Base-by-base conservation (phyloP, 1,140 invertebrate species). In the Neocloeon triangulifer region DNA sequence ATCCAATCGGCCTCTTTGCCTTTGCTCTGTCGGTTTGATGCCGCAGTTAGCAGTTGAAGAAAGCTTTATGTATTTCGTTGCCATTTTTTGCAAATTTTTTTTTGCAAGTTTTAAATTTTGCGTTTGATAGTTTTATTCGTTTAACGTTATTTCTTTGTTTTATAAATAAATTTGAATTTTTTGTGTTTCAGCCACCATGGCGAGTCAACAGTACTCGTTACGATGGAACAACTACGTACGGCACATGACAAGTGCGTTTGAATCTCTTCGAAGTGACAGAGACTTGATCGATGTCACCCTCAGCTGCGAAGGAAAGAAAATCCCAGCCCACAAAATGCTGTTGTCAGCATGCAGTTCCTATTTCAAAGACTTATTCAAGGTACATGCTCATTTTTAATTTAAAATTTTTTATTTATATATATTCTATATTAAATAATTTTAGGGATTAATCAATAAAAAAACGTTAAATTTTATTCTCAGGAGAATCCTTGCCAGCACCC, bases 401-500 rank as follows among this genome's bases (percentile, higher is more conserved):
- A 19, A n/a, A n/a, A n/a, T n/a, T n/a, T n/a, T 37, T 26, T 13
- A n/a, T 2, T 20, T 4, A n/a, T 6, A 12, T 5, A n/a, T 9
- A 39, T 34, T 12, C 27, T 34, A 29, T 29, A 13, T 8, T 15
- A 31, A 19, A 19, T n/a, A 8, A 6, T 9, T 5, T 2, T 33
- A 25, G 15, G 22, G 5, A 33, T 30, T 5, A 30, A 30, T 19
- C n/a, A 35, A 10, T 16, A 14, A 2, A 23, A n/a, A 1, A n/a
- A 23, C 31, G 25, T 26, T 39, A 39, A 36, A 22, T 43, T 34
- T 53, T 53, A n/a, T n/a, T n/a, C n/a, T 14, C 37, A 66, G 59
- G 75, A 79, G 52, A 79, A 78, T 53, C 77, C 77, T 18, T 79
- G 76, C 45, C 70, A 75, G 38, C 78, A 82, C 59, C 79, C 78